phyloP scores from a whole-genome alignment of 1,140 invertebrate species.

The Musca domestica region DNA sequence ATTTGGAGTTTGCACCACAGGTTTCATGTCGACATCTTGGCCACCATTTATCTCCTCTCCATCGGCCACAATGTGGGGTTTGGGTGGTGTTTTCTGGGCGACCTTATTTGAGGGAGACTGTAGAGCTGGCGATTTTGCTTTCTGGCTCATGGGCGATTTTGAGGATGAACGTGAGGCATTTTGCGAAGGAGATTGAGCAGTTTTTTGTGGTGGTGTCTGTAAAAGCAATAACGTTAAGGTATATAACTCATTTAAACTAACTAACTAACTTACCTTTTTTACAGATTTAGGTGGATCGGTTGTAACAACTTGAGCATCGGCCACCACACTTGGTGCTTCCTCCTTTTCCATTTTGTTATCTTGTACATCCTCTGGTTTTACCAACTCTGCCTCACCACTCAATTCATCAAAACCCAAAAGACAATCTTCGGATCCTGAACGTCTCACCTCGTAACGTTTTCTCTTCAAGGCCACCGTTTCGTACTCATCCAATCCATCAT shows the following conservation, averaged over 20 bases:
- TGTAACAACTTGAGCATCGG: not conserved
- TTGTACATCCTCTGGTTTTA: constrained; percentile 15
- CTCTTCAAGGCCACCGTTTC: constrained; percentile 17
- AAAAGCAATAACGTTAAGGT: not conserved
- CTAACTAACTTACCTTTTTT: constrained; percentile 12
- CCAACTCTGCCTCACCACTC: constrained; percentile 23
- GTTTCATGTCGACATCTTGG: not conserved
- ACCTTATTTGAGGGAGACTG: too few species aligned
- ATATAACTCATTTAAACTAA: not conserved
- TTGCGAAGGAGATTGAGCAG: not conserved
- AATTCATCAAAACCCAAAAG: constrained; percentile 26
- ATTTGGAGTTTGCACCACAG: not conserved
- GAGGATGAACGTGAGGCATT: not conserved
- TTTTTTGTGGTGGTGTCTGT: not conserved
- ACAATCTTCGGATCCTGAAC: constrained; percentile 24
- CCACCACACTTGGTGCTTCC: not conserved
- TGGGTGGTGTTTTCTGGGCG: not conserved
- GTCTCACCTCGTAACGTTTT: constrained; percentile 17
- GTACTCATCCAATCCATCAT: constrained; percentile 14
- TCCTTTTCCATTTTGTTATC: not conserved
- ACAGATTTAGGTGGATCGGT: not conserved
- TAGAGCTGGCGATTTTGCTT: not conserved
- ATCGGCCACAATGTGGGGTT: constrained; percentile 23
- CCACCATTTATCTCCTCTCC: constrained; percentile 10
- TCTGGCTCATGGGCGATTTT: not conserved